Conservation (phyloP, 2,797 vertebrate genomes). For the Gallinago solitaria region DNA sequence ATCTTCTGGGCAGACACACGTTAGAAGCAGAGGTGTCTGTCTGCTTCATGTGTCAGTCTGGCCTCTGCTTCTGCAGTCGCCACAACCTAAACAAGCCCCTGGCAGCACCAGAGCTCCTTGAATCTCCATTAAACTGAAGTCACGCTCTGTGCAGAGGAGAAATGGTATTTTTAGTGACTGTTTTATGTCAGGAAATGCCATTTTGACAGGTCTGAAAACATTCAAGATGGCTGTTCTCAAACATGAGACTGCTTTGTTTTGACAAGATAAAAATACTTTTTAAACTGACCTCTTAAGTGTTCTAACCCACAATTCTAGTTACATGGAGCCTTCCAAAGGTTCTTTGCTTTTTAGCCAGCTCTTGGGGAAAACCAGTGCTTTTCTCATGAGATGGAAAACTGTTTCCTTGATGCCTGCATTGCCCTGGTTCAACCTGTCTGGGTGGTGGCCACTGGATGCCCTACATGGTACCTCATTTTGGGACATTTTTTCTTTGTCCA, state of each 20-base stretch:
- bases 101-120: neutral
- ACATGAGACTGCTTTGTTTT: neutral
- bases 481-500: neutral
- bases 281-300: neutral
- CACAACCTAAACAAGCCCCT: neutral
- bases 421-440: neutral
- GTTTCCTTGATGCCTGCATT: neutral
- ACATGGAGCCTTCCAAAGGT: neutral
- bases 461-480: neutral
- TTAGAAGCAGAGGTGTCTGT: neutral
- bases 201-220: slow-evolving; percentile 12
- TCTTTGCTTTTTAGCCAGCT: neutral
- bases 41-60: neutral
- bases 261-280: neutral
- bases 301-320: neutral
- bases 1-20: neutral
- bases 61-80: neutral
- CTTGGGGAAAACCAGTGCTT: neutral
- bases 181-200: slow-evolving; percentile 8
- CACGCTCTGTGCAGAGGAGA: neutral
- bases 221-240: neutral
- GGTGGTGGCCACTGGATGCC: neutral
- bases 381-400: neutral
- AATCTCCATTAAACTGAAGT: neutral
- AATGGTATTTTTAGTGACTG: neutral